Conservation (phyloP, 2,113 vertebrate genomes). For the Phylloscopus trochiloides region DNA sequence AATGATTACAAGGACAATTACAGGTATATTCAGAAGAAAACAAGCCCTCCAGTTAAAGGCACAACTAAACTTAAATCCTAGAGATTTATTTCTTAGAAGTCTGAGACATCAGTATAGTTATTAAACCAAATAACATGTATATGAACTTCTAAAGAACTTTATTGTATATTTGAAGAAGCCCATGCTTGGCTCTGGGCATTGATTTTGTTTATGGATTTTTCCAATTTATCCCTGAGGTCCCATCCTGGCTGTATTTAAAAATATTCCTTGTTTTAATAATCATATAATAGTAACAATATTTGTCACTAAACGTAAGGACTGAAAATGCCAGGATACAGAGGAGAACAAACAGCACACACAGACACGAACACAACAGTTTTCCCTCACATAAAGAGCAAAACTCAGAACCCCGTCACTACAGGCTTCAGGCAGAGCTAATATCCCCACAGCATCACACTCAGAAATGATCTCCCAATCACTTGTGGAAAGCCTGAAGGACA, state of each 20-base stretch:
- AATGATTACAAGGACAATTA: neutral
- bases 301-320: too few species aligned
- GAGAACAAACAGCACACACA: neutral
- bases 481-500: neutral
- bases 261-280: accelerated
- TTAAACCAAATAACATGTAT: accelerated
- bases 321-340: accelerated
- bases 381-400: accelerated
- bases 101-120: neutral
- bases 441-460: neutral
- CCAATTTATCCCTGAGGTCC: neutral
- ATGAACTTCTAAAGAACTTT: neutral
- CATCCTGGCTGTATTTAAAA: accelerated
- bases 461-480: accelerated
- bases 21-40: neutral
- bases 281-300: neutral
- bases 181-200: neutral
- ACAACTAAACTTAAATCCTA: neutral
- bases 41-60: neutral
- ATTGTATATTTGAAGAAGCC: accelerated
- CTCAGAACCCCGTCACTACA: neutral
- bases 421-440: accelerated
- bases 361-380: accelerated
- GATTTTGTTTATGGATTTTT: neutral
- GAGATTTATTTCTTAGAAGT: neutral